These are phyloP conservation scores for Portunus trituberculatus DNA, from an alignment of 1,140 invertebrate species.

Conservation along the genomic window DNA sequence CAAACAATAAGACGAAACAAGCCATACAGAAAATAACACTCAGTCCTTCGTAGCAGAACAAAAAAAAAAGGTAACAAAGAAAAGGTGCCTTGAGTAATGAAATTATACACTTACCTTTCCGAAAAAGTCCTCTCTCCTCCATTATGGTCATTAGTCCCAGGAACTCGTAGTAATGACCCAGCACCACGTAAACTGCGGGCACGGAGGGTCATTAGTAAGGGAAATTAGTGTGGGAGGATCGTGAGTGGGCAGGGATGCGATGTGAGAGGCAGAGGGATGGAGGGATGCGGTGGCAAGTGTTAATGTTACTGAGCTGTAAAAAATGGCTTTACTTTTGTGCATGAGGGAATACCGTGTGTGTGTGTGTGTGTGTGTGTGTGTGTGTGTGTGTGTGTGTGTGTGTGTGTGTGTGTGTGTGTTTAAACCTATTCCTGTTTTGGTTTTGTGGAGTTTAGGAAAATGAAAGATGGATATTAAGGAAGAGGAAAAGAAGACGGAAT, in stretches of 20 bases:
- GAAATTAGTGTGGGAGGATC: too few species aligned
- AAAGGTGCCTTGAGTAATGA: too few species aligned
- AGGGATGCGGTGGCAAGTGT: not conserved
- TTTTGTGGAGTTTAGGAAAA: too few species aligned
- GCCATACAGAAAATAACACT: not conserved
- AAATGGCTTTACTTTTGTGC: too few species aligned
- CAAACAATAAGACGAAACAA: too few species aligned
- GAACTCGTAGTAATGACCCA: conserved; percentile 93
- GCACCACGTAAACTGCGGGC: conserved; percentile 92
- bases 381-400: not conserved
- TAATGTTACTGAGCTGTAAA: not conserved
- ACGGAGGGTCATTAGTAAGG: not conserved
- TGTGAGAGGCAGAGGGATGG: not conserved
- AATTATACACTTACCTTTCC: conserved; percentile 84
- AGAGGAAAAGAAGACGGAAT: not conserved
- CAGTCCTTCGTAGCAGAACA: too few species aligned
- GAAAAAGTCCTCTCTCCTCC: conserved; percentile 90
- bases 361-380: not conserved
- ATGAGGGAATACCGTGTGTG: too few species aligned
- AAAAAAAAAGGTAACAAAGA: too few species aligned
- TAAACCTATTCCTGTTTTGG: not conserved
- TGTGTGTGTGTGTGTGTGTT: not conserved
- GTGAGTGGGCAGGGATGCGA: not conserved
- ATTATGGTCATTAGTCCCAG: conserved; percentile 90
- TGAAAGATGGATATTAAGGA: too few species aligned